Conservation (phyloP, 2,797 vertebrate species). For the Artibeus lituratus region DNA sequence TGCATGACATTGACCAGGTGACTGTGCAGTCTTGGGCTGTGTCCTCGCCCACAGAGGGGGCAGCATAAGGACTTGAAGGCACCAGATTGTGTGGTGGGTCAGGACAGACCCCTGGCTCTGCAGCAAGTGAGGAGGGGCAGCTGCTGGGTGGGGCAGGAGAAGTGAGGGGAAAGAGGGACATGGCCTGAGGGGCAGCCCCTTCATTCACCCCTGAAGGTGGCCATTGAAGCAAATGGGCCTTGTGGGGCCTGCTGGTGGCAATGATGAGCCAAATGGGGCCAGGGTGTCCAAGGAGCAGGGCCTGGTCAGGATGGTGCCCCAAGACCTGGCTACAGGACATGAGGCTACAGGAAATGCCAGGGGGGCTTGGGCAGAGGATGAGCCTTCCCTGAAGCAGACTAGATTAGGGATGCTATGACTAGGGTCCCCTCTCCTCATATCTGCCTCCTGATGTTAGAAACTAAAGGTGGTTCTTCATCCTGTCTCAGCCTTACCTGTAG, state of each 20-base stretch:
- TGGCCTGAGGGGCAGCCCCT: background rate
- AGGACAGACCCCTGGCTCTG: background rate
- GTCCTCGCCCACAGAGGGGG: fast-evolving
- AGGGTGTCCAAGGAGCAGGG: background rate
- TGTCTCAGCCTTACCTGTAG: background rate
- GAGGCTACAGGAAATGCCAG: background rate
- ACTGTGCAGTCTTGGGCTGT: background rate
- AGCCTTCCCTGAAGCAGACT: background rate
- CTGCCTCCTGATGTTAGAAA: background rate
- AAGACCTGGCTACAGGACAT: background rate
- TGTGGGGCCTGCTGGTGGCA: background rate
- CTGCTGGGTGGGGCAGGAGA: background rate
- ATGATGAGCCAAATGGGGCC: background rate
- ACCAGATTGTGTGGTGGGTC: background rate
- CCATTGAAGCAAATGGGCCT: background rate
- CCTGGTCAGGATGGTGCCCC: background rate
- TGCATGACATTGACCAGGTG: background rate
- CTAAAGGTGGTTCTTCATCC: background rate
- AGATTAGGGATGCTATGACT: background rate
- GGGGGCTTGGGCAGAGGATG: background rate
- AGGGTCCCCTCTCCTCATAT: background rate
- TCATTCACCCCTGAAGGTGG: background rate
- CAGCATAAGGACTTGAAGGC: background rate
- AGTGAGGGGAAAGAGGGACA: too few species aligned
- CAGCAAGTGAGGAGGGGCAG: background rate